phyloP scores from a whole-genome alignment of 2,888 invertebrate genomes.

The Steromphala cineraria region DNA sequence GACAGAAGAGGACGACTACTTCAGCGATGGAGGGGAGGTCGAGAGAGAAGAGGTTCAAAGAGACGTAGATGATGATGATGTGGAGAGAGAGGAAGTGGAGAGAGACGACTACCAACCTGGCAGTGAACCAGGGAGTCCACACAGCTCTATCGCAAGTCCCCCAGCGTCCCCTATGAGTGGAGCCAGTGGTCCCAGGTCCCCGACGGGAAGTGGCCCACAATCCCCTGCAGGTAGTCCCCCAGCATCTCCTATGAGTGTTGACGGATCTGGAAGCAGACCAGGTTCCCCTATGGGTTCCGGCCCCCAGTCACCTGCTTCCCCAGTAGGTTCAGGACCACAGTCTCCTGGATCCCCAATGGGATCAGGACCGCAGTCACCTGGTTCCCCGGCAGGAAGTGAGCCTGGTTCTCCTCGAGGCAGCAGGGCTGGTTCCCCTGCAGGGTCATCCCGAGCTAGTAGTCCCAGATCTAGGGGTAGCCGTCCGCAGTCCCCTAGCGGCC shows the following conservation, averaged over 20 bases:
- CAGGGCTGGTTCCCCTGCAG: constrained; percentile 42
- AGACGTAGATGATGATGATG: constrained; percentile 23
- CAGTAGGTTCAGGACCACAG: constrained; percentile 28
- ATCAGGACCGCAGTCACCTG: constrained; percentile 44
- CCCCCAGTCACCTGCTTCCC: constrained; percentile 22
- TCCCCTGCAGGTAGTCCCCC: constrained; percentile 30
- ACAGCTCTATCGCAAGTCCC: constrained; percentile 28
- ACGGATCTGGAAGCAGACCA: constrained; percentile 30
- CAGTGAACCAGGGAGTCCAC: constrained; percentile 30
- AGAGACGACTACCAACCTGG: constrained; percentile 39
- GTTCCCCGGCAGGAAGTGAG: constrained; percentile 39
- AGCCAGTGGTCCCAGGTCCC: constrained; percentile 13
- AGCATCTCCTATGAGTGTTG: constrained; percentile 17
- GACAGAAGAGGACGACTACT: constrained; percentile 42
- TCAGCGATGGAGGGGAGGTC: constrained; percentile 49
- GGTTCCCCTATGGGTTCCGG: constrained; percentile 27
- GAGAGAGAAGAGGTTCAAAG: constrained; percentile 11
- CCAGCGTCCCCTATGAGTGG: constrained; percentile 24
- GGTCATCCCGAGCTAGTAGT: constrained; percentile 20
- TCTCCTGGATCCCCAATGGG: constrained; percentile 42
- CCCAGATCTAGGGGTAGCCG: constrained; percentile 27
- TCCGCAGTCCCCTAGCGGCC: constrained; percentile 29
- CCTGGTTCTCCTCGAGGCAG: constrained; percentile 37
- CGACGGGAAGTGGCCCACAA: constrained; percentile 30
- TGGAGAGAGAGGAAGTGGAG: constrained; percentile 42